Percentiles rank a stretch among this genome's conserved stretches.
These are phyloP conservation scores for Ischnura elegans DNA, from an alignment of 2,888 invertebrate genomes.

Conservation along the genomic window DNA sequence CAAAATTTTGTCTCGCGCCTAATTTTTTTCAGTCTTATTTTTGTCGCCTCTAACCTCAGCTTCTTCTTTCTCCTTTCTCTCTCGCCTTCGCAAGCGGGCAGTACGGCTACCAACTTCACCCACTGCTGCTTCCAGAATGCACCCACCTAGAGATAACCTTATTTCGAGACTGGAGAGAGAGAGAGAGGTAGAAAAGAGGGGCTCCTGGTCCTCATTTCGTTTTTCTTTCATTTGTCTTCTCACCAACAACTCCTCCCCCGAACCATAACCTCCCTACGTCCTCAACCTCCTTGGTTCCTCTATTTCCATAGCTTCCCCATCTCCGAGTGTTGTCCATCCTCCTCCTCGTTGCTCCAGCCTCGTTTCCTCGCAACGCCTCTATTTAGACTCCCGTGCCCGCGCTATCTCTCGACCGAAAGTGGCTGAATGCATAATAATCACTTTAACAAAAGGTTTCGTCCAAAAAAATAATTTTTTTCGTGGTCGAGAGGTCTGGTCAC, in stretches of 20 bases:
- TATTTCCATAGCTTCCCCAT: not conserved
- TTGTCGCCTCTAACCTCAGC: not conserved
- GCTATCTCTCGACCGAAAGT: not conserved
- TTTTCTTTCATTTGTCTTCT: conserved; percentile 63
- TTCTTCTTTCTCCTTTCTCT: not conserved
- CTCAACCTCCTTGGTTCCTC: conserved; percentile 12
- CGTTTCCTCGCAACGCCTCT: not conserved
- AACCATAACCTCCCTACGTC: not conserved
- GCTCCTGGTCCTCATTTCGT: conserved; percentile 62
- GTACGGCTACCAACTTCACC: not conserved
- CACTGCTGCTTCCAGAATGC: conserved; percentile 12
- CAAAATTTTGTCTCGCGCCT: not conserved
- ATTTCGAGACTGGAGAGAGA: conserved; percentile 48
- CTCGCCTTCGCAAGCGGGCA: not conserved
- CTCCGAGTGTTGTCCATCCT: not conserved
- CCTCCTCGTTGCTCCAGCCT: not conserved
- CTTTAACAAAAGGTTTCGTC: not conserved
- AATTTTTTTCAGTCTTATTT: conserved; percentile 41
- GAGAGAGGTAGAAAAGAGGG: conserved; percentile 18
- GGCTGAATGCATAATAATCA: conserved; percentile 30
- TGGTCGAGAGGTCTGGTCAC: not conserved
- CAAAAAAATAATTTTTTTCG: not conserved
- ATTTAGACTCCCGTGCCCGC: not conserved
- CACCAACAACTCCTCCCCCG: conserved; percentile 23
- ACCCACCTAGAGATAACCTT: conserved; percentile 64